Base-by-base conservation (phyloP, 2,113 vertebrate genomes). In the Laticauda colubrina region DNA sequence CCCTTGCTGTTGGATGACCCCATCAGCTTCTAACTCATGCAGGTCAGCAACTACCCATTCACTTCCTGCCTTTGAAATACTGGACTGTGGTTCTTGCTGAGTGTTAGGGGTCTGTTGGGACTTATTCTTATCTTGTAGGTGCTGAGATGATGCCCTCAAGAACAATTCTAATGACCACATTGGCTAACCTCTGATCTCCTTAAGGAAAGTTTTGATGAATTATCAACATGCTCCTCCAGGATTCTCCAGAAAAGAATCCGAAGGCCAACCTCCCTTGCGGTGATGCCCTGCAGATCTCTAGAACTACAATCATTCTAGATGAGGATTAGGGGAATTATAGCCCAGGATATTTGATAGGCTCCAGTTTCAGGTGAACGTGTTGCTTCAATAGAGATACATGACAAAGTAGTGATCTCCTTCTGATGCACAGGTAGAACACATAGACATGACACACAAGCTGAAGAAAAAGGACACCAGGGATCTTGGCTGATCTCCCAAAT, bases 351-450 rank as follows among this genome's bases (percentile, higher is more conserved):
- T 39, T 39, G 34, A 81, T 9, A 39, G 34, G 6, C 20, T 39
- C 34, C 34, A 39, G 69, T 18, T 81, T 39, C 69, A 81, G 34
- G 6, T 39, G 34, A 39, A 59, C 2, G 2, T 43, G 88, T 23
- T 5, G 55, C 57, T 15, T 34, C 29, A 90, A 10, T 20, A 59
- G 88, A 43, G 34, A 23, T 26, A 39, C 24, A 87, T 39, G 21
- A 20, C 34, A 34, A 21, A 90, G 81, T 10, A 0, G 64, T 56
- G 85, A 24, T 39, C 34, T 2, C 9, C 24, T 51, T 48, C 57
- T 5, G 43, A 3, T 3, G 26, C 2, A 1, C 21, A 29, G 29
- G 23, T 3, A 51, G 4, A 2, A 0, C 0, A 1, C 4, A 88
- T 56, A 93, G 85, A 43, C 29, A 48, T 11, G 14, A 43, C 14